These are phyloP conservation scores for Patella ulyssiponensis DNA, from an alignment of 2,888 invertebrate genomes.

Conservation along the genomic window DNA sequence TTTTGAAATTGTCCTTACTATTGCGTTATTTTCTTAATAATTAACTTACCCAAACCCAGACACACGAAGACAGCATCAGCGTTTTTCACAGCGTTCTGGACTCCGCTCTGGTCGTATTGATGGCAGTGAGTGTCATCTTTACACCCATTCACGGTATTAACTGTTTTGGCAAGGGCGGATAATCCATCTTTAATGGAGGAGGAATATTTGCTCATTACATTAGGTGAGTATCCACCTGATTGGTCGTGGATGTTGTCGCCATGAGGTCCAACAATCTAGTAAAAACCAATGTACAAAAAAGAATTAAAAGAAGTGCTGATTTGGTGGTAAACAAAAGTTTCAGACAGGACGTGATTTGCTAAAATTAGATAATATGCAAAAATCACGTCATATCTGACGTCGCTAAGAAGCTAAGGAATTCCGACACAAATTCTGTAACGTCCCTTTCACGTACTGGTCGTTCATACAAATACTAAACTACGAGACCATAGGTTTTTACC, in stretches of 20 bases:
- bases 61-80: constrained; percentile 57
- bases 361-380: too few species aligned
- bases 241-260: constrained; percentile 55
- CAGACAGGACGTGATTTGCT: too few species aligned
- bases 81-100: constrained; percentile 45
- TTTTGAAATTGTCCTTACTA: too few species aligned
- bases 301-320: too few species aligned
- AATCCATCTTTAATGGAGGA: constrained; percentile 55
- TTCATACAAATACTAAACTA: too few species aligned
- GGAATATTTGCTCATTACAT: constrained; percentile 42
- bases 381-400: too few species aligned
- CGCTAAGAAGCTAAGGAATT: too few species aligned
- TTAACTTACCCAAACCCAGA: constrained; percentile 55
- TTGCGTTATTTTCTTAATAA: neutral
- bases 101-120: constrained; percentile 42
- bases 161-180: constrained; percentile 33
- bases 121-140: constrained; percentile 44
- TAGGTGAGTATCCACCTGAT: constrained; percentile 62
- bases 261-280: constrained; percentile 66
- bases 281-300: neutral
- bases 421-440: too few species aligned
- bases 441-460: too few species aligned
- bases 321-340: too few species aligned
- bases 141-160: constrained; percentile 56
- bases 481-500: too few species aligned